Base-by-base conservation (phyloP, 2,797 vertebrate species). In the Dipus sagitta region DNA sequence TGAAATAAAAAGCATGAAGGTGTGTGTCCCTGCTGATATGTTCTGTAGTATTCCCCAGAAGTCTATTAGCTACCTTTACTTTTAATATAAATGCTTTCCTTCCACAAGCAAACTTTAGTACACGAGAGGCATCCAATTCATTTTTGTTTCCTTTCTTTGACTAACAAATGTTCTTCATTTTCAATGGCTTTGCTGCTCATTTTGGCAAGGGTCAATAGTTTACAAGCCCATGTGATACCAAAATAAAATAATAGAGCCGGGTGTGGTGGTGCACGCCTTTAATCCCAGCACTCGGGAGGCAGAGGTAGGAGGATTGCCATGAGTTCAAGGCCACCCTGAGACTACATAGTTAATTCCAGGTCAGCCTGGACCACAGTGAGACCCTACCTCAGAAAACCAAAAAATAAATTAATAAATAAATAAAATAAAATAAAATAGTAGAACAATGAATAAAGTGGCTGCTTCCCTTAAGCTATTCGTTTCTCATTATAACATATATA, bases 131-230 rank as follows among this genome's bases (percentile, higher is more conserved):
- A 76, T 58, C 90, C 75, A 90, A 65, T 75, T 92, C 86, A 30
- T 42, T 79, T 86, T 91, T 34, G 0, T 70, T 80, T 81, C 23
- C 2, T 64, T 95, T 90, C 32, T 83, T 85, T 30, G 17, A 72
- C 34, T 34, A 95, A 77, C 81, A 91, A 75, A 28, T 86, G 26
- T 79, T 92, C 15, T 30, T 75, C 47, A 87, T 91, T 6, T 75
- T 18, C 71, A 1, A 81, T 90, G 42, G 23, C 5, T 17, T 91
- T 79, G 2, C 3, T 71, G 15, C 14, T 4, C 17, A 76, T 65
- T 38, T 47, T 92, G 13, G 11, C 17, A 94, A 70, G 6, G 87
- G 6, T 80, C 28, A 92, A 64, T 15, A 77, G 20, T 85, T 75
- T 79, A 42, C 38, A 34, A 92, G 6, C 15, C 32, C 23, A 34